Conservation (phyloP, 2,888 invertebrate genomes). For the Acronicta alni region DNA sequence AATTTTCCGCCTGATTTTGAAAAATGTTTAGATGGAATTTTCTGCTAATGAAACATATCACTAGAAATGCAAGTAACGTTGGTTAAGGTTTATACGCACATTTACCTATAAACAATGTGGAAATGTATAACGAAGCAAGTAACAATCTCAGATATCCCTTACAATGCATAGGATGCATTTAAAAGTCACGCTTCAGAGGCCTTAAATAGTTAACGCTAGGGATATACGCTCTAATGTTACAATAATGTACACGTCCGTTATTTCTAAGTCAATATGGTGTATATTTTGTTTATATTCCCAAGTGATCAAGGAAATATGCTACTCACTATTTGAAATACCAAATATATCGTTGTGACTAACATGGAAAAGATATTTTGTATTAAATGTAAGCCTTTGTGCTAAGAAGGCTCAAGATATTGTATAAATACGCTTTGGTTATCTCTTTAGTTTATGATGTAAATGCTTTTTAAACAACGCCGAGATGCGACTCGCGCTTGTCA, state of each 20-base stretch:
- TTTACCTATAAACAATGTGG: slow-evolving; percentile 30
- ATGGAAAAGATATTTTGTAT: slow-evolving; percentile 26
- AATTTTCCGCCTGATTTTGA: slow-evolving; percentile 69
- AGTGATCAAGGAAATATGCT: slow-evolving; percentile 15
- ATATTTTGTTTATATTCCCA: slow-evolving; percentile 43
- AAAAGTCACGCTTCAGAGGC: slow-evolving; percentile 42
- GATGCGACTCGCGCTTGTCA: slow-evolving; percentile 36
- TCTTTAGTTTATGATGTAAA: slow-evolving; percentile 56
- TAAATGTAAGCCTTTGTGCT: slow-evolving; percentile 29
- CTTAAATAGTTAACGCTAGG: slow-evolving; percentile 40
- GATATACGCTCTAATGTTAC: slow-evolving; percentile 29
- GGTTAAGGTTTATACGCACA: slow-evolving; percentile 47
- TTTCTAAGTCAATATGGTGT: slow-evolving; percentile 61
- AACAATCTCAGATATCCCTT: slow-evolving; percentile 20
- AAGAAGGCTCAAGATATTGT: slow-evolving; percentile 34
- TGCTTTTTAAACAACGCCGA: slow-evolving; percentile 36
- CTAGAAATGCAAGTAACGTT: slow-evolving; percentile 38
- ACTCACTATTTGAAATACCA: slow-evolving; percentile 57
- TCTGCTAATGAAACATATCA: slow-evolving; percentile 76
- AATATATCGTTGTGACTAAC: slow-evolving; percentile 55
- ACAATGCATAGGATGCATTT: slow-evolving; percentile 51
- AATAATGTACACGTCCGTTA: slow-evolving; percentile 55
- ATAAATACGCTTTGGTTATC: slow-evolving; percentile 39
- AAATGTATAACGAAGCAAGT: slow-evolving; percentile 23
- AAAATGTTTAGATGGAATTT: slow-evolving; percentile 61